These are phyloP conservation scores for Hydractinia symbiolongicarpus DNA, from an alignment of 30 jellyfish, hydroid and myxozoan species.

Conservation along the genomic window DNA sequence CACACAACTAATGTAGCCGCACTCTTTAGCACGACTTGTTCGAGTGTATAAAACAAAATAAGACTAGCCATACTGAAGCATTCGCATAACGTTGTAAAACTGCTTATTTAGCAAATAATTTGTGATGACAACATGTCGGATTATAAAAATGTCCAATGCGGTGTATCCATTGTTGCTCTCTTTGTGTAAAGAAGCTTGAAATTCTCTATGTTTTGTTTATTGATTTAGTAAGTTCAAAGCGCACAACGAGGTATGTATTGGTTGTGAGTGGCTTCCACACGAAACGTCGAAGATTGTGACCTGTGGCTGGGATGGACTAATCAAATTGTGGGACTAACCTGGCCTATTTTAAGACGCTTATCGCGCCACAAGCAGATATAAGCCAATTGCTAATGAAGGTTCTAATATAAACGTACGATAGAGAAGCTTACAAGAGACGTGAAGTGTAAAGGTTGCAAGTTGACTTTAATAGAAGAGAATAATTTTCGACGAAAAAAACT, in stretches of 20 bases:
- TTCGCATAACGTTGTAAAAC: too few relatives aligned
- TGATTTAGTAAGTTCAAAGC: constrained; percentile 90
- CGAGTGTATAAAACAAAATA: too few relatives aligned
- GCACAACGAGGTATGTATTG: constrained; percentile 92
- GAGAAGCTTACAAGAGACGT: neutral
- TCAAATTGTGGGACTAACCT: constrained; percentile 90
- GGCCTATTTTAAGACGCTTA: neutral
- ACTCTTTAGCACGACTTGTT: too few relatives aligned
- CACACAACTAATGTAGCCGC: too few relatives aligned
- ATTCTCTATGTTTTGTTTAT: neutral
- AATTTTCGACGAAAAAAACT: neutral
- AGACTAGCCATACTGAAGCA: too few relatives aligned
- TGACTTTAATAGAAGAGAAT: neutral
- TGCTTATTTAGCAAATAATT: too few relatives aligned
- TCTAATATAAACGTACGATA: too few relatives aligned
- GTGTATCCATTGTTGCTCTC: too few relatives aligned
- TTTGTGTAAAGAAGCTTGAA: too few relatives aligned
- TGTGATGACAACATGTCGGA: too few relatives aligned
- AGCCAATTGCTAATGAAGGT: neutral
- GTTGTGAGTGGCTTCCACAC: constrained; percentile 98
- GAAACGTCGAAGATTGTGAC: constrained; percentile 96
- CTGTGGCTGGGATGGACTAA: constrained; percentile 99
- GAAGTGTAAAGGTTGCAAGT: neutral
- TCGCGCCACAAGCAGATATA: neutral
- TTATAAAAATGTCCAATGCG: too few relatives aligned